A percentile compares a stretch with the other conserved stretches of the same genome.
These are phyloP conservation scores for Gastrophysa polygoni DNA, from an alignment of 2,888 invertebrate genomes.

Conservation along the genomic window DNA sequence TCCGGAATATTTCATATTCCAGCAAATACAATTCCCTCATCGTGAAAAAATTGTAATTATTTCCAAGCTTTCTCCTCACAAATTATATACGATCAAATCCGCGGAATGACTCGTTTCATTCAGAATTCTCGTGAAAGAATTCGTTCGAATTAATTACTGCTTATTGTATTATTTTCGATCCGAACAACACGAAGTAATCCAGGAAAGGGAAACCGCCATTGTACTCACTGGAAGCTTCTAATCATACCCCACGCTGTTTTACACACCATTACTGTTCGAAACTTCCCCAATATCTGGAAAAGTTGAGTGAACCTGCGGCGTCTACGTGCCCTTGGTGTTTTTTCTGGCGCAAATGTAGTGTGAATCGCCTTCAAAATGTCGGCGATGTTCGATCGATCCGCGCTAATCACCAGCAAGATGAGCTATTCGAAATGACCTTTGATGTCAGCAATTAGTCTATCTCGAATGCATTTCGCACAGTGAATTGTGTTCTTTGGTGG, in stretches of 20 bases:
- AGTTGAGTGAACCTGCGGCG: conserved; percentile 16
- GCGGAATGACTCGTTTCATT: not conserved
- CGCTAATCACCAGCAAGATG: not conserved
- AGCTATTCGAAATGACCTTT: not conserved
- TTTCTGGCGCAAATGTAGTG: conserved; percentile 12
- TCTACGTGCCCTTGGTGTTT: conserved; percentile 4
- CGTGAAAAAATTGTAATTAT: too few species aligned
- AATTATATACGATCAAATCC: too few species aligned
- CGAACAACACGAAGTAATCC: not conserved
- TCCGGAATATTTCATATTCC: too few species aligned
- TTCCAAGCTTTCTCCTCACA: too few species aligned
- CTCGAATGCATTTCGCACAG: too few species aligned
- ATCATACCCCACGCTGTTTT: conserved; percentile 23
- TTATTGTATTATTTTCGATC: not conserved
- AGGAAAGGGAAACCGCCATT: conserved; percentile 8
- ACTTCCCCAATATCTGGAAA: conserved; percentile 19
- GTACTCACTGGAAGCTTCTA: conserved; percentile 7
- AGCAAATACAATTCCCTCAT: too few species aligned
- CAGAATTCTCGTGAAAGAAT: not conserved
- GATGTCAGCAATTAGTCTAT: too few species aligned
- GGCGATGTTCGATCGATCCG: not conserved
- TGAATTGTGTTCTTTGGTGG: too few species aligned
- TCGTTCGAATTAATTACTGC: not conserved
- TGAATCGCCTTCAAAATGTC: conserved; percentile 9
- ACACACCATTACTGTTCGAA: conserved; percentile 21